A percentile compares a stretch with the other conserved stretches of the same genome.
phyloP scores from a whole-genome alignment of 1,140 invertebrate genomes.

The Hesperophylax magnus region DNA sequence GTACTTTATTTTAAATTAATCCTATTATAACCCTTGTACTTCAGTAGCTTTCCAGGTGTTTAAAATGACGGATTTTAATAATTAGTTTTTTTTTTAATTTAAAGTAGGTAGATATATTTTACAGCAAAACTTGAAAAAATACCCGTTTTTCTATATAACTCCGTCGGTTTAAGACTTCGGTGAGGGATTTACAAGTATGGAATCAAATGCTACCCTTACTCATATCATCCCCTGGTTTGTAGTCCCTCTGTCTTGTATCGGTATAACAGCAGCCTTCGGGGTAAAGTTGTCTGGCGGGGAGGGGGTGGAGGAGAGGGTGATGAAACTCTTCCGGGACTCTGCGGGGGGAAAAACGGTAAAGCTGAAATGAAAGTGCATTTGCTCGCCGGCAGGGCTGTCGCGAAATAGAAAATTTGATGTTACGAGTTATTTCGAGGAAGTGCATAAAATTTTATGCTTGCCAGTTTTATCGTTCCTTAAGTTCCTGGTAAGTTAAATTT shows the following conservation, averaged over 20 bases:
- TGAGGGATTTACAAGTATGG: not conserved
- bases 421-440: no score
- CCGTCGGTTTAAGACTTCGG: conserved; percentile 4
- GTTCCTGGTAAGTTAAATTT: no score
- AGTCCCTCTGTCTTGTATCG: conserved; percentile 18
- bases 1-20: no score
- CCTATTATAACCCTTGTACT: no score
- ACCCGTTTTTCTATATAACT: not conserved
- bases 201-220: conserved; percentile 17
- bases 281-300: not conserved
- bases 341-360: conserved; percentile 36
- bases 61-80: no score
- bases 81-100: not conserved
- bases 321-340: conserved; percentile 14
- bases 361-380: conserved; percentile 50
- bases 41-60: no score
- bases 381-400: conserved; percentile 8
- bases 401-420: not conserved
- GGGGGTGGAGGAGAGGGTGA: not conserved
- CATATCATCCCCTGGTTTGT: not conserved
- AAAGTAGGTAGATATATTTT: not conserved
- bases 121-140: no score
- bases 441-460: no score
- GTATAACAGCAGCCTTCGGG: conserved; percentile 38
- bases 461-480: no score